Base-by-base conservation (phyloP, 2,113 vertebrate species). In the Nestor notabilis region DNA sequence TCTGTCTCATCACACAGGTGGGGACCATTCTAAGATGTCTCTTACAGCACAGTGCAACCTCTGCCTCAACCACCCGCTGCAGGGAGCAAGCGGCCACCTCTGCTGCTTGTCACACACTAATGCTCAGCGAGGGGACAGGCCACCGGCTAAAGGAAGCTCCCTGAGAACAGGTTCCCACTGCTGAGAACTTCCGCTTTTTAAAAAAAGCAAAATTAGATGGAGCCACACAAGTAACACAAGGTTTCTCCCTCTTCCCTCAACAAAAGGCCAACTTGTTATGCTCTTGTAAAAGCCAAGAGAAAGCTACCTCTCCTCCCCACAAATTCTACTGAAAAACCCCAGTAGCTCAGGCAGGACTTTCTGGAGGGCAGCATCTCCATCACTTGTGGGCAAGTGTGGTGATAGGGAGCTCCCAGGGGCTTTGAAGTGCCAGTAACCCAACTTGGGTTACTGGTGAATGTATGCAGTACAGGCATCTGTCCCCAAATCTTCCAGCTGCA, bases 181-280 rank as follows among this genome's bases (percentile, higher is more conserved):
- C 80, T 76, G 23, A 89, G 25, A 87, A 90, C 24, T 74, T 70
- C 44, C 79, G 24, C 60, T 95, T 90, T 79, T 58, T 84, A 91
- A 96, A 92, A 96, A 75, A 91, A 60, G 12, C 52, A 44, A 52
- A 63, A 84, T 28, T 47, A 77, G 28, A 81, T 2, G 3, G 35
- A 82, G 78, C 19, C 61, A 46, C 19, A n/a, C 47, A 47, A 80
- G 56, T 41, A 79, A 56, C 56, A 58, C 2, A n/a, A 47, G 43
- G 47, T 44, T 68, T 76, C 44, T 44, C 11, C 17, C 21, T 75
- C 66, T n/a, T 81, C 71, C 39, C 64, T 72, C 46, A 69, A 50
- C 28, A 44, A 50, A 75, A 61, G 8, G 49, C 4, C 44, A 49
- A 41, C 25, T 37, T 0, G 0, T 25, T 77, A 41, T 28, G 46